phyloP scores from a whole-genome alignment of 1,140 invertebrate genomes.

The Parasteatoda tepidariorum region DNA sequence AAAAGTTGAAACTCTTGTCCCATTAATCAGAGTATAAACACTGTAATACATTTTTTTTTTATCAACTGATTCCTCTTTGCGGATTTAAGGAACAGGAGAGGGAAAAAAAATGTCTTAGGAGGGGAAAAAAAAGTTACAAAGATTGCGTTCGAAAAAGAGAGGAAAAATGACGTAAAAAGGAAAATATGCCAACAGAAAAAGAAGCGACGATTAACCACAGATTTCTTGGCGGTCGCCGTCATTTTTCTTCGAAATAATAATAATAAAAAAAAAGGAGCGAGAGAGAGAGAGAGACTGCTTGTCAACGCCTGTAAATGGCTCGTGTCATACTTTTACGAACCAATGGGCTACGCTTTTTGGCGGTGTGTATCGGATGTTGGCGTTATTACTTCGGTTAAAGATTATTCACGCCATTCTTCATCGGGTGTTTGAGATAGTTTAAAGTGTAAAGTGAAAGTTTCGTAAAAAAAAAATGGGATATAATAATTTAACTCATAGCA shows the following conservation, averaged over 20 bases:
- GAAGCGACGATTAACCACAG: constrained; percentile 53
- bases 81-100: not conserved
- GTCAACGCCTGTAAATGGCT: constrained; percentile 46
- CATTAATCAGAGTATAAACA: constrained; percentile 53
- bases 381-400: not conserved
- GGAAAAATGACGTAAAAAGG: constrained; percentile 6
- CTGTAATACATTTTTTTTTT: constrained; percentile 55
- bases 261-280: constrained; percentile 21
- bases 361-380: constrained; percentile 7
- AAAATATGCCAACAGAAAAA: constrained; percentile 3
- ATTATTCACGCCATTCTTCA: not conserved
- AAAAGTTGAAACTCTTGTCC: constrained; percentile 25
- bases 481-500: no score
- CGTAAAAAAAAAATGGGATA: not conserved
- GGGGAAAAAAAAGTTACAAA: not conserved
- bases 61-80: not conserved
- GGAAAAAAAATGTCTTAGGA: not conserved
- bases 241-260: constrained; percentile 49
- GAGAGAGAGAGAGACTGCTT: not conserved
- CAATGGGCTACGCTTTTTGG: not conserved
- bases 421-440: no score
- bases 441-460: no score
- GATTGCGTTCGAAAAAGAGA: not conserved
- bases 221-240: constrained; percentile 42
- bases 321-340: constrained; percentile 33